Conservation (phyloP, 2,113 vertebrate species). For the Lontra canadensis region DNA sequence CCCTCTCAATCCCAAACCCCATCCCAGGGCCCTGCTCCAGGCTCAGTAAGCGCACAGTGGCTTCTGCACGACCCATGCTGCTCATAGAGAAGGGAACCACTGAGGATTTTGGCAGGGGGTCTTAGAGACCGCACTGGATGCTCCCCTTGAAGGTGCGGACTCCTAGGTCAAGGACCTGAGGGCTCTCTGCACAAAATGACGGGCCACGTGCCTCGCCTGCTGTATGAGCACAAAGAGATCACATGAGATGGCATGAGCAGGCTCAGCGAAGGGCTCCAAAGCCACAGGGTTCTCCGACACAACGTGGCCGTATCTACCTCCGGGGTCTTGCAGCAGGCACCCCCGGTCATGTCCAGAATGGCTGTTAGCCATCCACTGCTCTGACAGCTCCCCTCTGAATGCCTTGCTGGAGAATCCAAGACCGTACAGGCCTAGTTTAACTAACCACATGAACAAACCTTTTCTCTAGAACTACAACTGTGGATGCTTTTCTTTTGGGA, state of each 20-base stretch:
- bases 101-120: fast-evolving
- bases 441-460: fast-evolving
- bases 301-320: fast-evolving
- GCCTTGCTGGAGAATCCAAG: background rate
- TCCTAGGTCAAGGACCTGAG: background rate
- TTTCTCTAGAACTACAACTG: background rate
- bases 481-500: background rate
- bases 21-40: background rate
- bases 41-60: background rate
- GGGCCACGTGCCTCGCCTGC: background rate
- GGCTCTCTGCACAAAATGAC: background rate
- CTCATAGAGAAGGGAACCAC: fast-evolving
- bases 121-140: fast-evolving
- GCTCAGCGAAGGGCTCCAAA: too few species aligned
- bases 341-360: background rate
- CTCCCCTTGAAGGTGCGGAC: background rate
- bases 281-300: background rate
- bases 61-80: background rate
- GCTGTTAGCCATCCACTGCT: background rate
- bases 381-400: background rate
- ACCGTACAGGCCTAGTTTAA: background rate
- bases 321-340: background rate
- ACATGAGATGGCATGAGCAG: fast-evolving
- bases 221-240: too few species aligned
- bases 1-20: background rate